Evolutionary conservation across 2,888 invertebrate genomes (phyloP).

Genomic region (Acanthacorydalis orientalis): DNA sequence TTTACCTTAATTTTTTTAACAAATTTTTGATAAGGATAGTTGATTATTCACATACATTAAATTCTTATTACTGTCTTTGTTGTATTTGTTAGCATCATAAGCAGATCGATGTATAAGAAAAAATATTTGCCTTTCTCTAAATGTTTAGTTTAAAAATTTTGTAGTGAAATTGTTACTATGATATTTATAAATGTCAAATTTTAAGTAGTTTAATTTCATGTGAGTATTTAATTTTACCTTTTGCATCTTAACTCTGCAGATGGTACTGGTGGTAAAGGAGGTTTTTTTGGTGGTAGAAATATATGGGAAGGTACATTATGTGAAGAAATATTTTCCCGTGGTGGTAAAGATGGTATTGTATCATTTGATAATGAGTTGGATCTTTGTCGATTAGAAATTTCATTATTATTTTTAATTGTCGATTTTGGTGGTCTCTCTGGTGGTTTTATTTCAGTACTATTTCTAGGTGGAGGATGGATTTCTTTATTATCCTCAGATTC

Average conservation of each 20-base stretch:
- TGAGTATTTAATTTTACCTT: conserved; percentile 18
- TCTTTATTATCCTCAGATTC: conserved; percentile 26
- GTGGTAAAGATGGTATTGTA: conserved; percentile 33
- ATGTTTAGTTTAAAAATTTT: too few species aligned
- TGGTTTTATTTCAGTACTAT: conserved; percentile 38
- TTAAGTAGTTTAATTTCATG: conserved; percentile 12
- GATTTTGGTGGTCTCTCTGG: conserved; percentile 54
- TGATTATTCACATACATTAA: too few species aligned
- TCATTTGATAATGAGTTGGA: conserved; percentile 37
- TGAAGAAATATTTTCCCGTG: conserved; percentile 27
- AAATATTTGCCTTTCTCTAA: too few species aligned
- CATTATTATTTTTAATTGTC: conserved; percentile 22
- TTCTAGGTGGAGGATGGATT: conserved; percentile 46
- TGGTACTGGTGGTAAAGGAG: conserved; percentile 53
- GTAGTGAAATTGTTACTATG: too few species aligned
- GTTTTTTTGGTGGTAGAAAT: conserved; percentile 49
- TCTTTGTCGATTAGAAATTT: conserved; percentile 30
- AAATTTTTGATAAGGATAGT: too few species aligned
- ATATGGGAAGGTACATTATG: conserved; percentile 31
- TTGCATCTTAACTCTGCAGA: conserved; percentile 42
- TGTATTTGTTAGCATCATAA: too few species aligned
- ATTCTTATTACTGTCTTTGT: too few species aligned
- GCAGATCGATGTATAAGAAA: too few species aligned
- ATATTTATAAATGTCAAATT: too few species aligned
- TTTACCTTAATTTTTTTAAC: too few species aligned